phyloP scores from a whole-genome alignment of 2,888 invertebrate species.

The Dasypogon diadema region DNA sequence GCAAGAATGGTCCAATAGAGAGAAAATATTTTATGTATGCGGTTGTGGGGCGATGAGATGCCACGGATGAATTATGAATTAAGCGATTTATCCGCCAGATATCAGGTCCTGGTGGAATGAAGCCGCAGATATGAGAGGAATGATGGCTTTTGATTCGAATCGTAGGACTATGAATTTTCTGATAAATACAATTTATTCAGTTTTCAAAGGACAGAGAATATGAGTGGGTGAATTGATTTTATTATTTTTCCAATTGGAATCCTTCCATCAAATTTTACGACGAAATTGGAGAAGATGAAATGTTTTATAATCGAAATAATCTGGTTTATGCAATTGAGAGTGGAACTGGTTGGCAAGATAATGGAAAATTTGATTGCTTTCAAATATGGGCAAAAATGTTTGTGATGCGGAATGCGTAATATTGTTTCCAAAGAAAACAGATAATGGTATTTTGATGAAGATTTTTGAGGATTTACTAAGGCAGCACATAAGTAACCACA shows the following conservation, averaged over 20 bases:
- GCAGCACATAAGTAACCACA: too few species aligned
- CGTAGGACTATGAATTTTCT: background rate
- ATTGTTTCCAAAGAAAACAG: too few species aligned
- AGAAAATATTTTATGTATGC: background rate
- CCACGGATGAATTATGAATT: conserved; percentile 37
- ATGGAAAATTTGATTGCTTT: too few species aligned
- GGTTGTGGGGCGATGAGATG: background rate
- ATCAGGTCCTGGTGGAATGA: background rate
- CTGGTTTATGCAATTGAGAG: too few species aligned
- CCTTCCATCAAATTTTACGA: background rate
- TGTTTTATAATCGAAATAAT: background rate
- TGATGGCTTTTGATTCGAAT: conserved; percentile 32
- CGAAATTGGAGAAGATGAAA: background rate
- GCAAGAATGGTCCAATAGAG: background rate
- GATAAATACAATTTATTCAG: background rate
- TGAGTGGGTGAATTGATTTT: background rate
- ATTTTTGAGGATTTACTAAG: too few species aligned
- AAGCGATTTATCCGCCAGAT: background rate
- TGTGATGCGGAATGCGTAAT: too few species aligned
- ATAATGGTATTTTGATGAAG: too few species aligned
- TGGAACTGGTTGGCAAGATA: too few species aligned
- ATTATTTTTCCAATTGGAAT: background rate
- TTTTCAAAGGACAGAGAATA: background rate
- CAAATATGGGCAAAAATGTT: too few species aligned
- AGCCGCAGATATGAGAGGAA: background rate